Base-by-base conservation (phyloP, 2,888 invertebrate genomes). In the Drosophila borborema region DNA sequence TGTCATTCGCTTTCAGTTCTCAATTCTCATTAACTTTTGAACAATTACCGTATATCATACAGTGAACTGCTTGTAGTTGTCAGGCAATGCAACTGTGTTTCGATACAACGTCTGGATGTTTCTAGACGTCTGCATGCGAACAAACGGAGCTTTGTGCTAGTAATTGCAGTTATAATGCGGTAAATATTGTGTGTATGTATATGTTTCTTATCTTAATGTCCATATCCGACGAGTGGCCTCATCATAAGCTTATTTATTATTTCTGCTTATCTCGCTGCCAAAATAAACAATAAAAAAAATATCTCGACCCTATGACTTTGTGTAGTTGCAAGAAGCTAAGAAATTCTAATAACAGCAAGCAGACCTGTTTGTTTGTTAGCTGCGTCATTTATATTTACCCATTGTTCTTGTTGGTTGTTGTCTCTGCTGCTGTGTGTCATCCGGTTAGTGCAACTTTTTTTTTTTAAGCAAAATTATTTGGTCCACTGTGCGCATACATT, bases 231-330 rank as follows among this genome's bases (percentile, higher is more conserved):
- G 40, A 68, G 53, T 36, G 60, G 63, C 53, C n/a, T 16, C 41
- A 16, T 55, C 28, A 64, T 72, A 74, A 65, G 70, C 56, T 53
- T 81, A 61, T 81, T 79, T 74, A 56, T 66, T 46, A 45, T 63
- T 51, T 60, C 7, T 51, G 46, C 54, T 81, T 75, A 79, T 81
- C 82, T 79, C 12, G 51, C 43, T 70, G 55, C 51, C 59, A 79
- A 79, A 79, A 70, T 58, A 72, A 65, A 77, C 64, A 40, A 31
- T n/a, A 40, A 46, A 46, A 46, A 40, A 20, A 31, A 43, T 9
- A n/a, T 40, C 64, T 65, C 41, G 58, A 74, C 65, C 61, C 63
- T 41, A 38, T 61, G 70, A 74, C 75, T 69, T 63, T 78, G 65
- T 72, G 16, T 34, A 20, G 28, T 43, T 67, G 36, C 69, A 68